Evolutionary conservation across 92 coral and sea anemone species (phyloP).

Genomic region (Metridium senile): DNA sequence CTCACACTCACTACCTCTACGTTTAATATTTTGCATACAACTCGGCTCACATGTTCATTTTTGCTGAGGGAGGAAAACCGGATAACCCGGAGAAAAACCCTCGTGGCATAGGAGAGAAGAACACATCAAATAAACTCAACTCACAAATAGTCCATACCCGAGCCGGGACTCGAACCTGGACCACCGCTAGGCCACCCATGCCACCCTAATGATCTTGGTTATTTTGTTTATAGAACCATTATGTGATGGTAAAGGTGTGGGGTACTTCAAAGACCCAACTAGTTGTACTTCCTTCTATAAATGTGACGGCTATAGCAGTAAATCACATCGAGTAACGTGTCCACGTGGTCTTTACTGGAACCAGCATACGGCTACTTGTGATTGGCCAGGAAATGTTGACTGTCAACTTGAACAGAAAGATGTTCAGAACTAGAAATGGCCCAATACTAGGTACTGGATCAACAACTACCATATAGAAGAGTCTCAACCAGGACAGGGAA

Average conservation of each 20-base stretch:
- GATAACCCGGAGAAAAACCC: too few relatives aligned
- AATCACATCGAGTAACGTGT: neutral
- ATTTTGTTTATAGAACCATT: neutral
- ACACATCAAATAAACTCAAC: too few relatives aligned
- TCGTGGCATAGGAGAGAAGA: too few relatives aligned
- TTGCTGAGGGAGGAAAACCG: too few relatives aligned
- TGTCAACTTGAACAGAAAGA: neutral
- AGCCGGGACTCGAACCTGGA: too few relatives aligned
- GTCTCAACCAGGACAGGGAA: neutral
- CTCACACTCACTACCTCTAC: too few relatives aligned
- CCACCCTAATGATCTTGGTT: neutral
- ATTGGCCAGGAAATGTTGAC: neutral
- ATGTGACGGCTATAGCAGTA: neutral
- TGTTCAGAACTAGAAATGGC: neutral
- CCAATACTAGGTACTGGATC: too few relatives aligned
- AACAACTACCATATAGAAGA: too few relatives aligned
- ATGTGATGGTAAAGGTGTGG: neutral
- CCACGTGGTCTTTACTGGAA: constrained; percentile 27
- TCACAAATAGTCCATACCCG: too few relatives aligned
- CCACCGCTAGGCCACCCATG: neutral
- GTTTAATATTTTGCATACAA: too few relatives aligned
- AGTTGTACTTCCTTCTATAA: constrained; percentile 1
- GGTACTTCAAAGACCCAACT: neutral
- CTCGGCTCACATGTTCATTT: too few relatives aligned
- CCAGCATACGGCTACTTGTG: constrained; percentile 8